Evolutionary conservation across 1,140 invertebrate genomes (phyloP).

Genomic region (Drosophila athabasca): DNA sequence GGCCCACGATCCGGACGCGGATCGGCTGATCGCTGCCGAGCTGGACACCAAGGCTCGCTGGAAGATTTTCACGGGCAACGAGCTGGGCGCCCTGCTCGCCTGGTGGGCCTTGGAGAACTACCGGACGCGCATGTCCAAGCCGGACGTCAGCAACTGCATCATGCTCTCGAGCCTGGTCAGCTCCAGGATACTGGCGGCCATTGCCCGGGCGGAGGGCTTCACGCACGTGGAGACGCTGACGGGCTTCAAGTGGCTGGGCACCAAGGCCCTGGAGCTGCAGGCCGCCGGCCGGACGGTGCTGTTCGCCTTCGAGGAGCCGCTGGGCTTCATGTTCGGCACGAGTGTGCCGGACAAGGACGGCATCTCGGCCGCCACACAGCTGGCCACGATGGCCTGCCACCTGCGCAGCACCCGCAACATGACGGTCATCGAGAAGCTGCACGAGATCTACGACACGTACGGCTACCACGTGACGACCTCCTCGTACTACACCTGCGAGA

Average conservation of each 20-base stretch:
- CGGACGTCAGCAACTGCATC: slow-evolving; percentile 86
- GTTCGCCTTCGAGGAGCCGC: slow-evolving; percentile 97
- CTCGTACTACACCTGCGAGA: slow-evolving; percentile 93
- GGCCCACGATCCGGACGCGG: slow-evolving; percentile 99
- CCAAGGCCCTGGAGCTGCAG: slow-evolving; percentile 90
- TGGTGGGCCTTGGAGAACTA: slow-evolving; percentile 94
- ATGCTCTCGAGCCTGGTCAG: slow-evolving; percentile 97
- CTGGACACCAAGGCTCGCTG: slow-evolving; percentile 88
- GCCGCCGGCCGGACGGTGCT: slow-evolving; percentile 90
- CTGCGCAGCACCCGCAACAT: slow-evolving; percentile 87
- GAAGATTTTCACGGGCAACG: slow-evolving; percentile 98
- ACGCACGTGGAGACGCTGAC: slow-evolving; percentile 97
- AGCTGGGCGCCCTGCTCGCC: slow-evolving; percentile 95
- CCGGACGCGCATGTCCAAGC: slow-evolving; percentile 84
- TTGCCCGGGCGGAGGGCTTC: slow-evolving; percentile 93
- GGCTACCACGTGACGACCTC: slow-evolving; percentile 93
- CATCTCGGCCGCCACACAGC: slow-evolving; percentile 91
- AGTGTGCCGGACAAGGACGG: slow-evolving; percentile 98
- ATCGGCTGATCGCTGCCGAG: slow-evolving; percentile 96
- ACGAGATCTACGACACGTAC: slow-evolving; percentile 92
- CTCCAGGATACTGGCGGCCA: slow-evolving; percentile 95
- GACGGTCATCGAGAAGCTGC: slow-evolving; percentile 90
- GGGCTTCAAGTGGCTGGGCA: slow-evolving; percentile 99
- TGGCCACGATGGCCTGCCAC: slow-evolving; percentile 92
- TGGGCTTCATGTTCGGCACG: slow-evolving; percentile 97